Evolutionary conservation across 2,113 vertebrate species (phyloP).

Genomic region (Odocoileus hemionus): DNA sequence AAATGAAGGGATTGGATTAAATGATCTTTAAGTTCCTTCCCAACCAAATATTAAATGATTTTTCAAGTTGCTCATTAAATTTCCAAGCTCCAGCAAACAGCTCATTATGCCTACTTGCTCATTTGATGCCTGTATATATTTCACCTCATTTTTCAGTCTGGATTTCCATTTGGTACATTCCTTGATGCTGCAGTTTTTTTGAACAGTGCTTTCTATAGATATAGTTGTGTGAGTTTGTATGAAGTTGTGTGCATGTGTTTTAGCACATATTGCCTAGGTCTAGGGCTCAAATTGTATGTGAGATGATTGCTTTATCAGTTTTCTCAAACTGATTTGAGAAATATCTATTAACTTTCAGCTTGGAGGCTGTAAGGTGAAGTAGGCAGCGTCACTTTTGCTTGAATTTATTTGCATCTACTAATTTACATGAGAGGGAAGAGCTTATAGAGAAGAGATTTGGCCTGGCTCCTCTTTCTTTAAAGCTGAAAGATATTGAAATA

Average conservation of each 20-base stretch:
- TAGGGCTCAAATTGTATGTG: background rate
- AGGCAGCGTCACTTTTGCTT: background rate
- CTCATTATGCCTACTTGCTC: conserved; percentile 13
- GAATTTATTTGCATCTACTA: background rate
- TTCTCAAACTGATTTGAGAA: background rate
- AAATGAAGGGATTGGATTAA: background rate
- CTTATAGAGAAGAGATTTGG: background rate
- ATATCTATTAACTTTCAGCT: background rate
- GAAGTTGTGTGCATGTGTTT: background rate
- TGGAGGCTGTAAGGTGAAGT: background rate
- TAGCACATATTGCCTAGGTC: background rate
- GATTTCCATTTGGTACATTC: background rate
- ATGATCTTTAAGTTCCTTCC: conserved; percentile 3
- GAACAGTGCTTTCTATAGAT: background rate
- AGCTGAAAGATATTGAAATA: background rate
- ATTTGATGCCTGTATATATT: background rate
- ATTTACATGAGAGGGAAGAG: background rate
- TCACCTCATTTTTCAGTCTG: background rate
- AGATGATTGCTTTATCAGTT: background rate
- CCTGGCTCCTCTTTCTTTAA: background rate
- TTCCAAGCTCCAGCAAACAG: conserved; percentile 37
- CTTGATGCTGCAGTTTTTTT: background rate
- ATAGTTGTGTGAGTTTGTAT: background rate
- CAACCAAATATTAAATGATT: conserved; percentile 32
- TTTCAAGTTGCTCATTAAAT: conserved; percentile 56